Evolutionary conservation across 2,888 invertebrate genomes (phyloP), one percentile per base, ranked within the genome.

Genomic region (Geophilus truncorum): DNA sequence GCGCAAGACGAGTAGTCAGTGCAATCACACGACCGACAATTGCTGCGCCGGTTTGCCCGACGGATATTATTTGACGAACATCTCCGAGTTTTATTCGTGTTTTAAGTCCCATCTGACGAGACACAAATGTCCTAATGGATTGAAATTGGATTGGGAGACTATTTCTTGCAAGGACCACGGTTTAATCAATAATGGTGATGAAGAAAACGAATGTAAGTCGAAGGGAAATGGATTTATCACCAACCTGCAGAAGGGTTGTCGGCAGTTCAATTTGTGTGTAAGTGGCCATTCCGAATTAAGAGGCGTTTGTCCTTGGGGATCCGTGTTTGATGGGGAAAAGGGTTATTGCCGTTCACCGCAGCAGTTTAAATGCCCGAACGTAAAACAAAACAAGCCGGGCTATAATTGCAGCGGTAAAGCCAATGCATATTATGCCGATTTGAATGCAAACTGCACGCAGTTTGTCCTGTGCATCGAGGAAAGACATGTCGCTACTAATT

Each of bases 391-490:
- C 18, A 51, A 51, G 18, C 51, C 51, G 15, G 51, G 51, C 7
- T 51, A n/a, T 51, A 51, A 36, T 34, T 84, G 83, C 45, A 45
- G 36, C 6, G 78, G 79, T 6, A 82, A 75, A 15, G 25, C 51
- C 10, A 82, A 90, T 85, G 91, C 91, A 1, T 91, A 91, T 86
- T 91, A 87, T 86, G 86, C 89, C 9, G 89, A 90, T 84, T 86
- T 87, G 34, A 87, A 88, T 0, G 88, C 89, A 0, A 87, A 87
- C 2, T 91, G 91, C 85, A 87, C 86, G 75, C 87, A 87, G 12
- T 91, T 91, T 85, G 90, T 89, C 85, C 90, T 90, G 86, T 91
- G 91, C 84, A 89, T 90, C 18, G 87, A 88, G 81, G 90, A 90
- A 0, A 78, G 82, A 10, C 28, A 80, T 1, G 77, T 81, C 0